Evolutionary conservation across 2,797 vertebrate species (phyloP).

Genomic region (Trichosurus vulpecula): DNA sequence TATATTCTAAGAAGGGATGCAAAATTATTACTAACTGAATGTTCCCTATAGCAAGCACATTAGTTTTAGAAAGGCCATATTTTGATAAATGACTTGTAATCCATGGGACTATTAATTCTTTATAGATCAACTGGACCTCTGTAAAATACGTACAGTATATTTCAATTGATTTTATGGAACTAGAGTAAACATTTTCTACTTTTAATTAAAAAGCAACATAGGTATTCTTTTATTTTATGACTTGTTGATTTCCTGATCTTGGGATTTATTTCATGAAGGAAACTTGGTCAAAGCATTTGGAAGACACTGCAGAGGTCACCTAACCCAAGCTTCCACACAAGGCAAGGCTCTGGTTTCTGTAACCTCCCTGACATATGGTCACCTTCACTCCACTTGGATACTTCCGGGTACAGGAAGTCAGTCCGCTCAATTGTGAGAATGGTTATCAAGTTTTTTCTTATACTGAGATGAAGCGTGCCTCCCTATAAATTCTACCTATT

Average conservation of each 20-base stretch:
- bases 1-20: neutral
- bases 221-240: neutral
- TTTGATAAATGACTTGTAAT: neutral
- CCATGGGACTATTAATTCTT: neutral
- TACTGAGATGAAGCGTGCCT: conserved; percentile 2
- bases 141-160: neutral
- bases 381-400: neutral
- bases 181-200: neutral
- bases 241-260: neutral
- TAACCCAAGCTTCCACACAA: neutral
- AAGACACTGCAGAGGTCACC: neutral
- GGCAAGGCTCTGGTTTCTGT: neutral
- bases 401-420: neutral
- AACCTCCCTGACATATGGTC: neutral
- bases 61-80: neutral
- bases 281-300: neutral
- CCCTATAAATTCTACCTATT: neutral
- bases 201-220: neutral
- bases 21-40: neutral
- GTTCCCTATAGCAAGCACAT: neutral
- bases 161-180: neutral
- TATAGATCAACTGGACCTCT: neutral
- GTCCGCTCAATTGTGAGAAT: neutral
- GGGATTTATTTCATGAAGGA: neutral
- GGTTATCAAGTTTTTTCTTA: neutral